Conservation (phyloP, 2,888 invertebrate species). For the Dione vanillae region DNA sequence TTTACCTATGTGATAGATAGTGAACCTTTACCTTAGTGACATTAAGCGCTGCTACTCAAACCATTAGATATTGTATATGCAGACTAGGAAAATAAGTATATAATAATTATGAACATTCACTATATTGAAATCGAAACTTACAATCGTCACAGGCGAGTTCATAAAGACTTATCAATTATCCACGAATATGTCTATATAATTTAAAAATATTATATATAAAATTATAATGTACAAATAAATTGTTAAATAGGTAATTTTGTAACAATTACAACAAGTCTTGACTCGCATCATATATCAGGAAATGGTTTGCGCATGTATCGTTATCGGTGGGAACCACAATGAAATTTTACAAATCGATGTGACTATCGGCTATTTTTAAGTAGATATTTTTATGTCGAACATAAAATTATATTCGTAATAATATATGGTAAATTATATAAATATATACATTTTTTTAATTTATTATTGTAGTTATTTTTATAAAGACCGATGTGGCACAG, state of each 20-base stretch:
- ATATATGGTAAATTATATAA: not conserved
- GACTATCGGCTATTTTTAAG: slow-evolving; percentile 39
- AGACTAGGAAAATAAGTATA: too few species aligned
- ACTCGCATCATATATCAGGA: slow-evolving; percentile 50
- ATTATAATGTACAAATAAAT: not conserved
- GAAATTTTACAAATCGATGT: slow-evolving; percentile 45
- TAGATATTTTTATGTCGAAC: slow-evolving; percentile 24
- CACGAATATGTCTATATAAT: too few species aligned
- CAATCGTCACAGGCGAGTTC: too few species aligned
- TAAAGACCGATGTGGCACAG: too few species aligned
- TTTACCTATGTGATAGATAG: too few species aligned
- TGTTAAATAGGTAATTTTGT: slow-evolving; percentile 7
- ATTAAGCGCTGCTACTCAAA: too few species aligned
- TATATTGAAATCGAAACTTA: too few species aligned
- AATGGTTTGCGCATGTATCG: slow-evolving; percentile 47
- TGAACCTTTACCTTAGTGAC: too few species aligned
- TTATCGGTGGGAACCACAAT: slow-evolving; percentile 51
- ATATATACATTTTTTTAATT: not conserved
- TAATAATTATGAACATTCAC: too few species aligned
- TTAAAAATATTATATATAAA: not conserved
- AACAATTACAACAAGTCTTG: slow-evolving; percentile 49
- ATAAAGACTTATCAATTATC: too few species aligned
- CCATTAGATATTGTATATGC: too few species aligned
- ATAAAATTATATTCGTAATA: not conserved
- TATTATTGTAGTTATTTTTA: too few species aligned